Evolutionary conservation across 2,888 invertebrate species (phyloP), one percentile per base, ranked within the genome.

Genomic region (Stegana nigrithorax): DNA sequence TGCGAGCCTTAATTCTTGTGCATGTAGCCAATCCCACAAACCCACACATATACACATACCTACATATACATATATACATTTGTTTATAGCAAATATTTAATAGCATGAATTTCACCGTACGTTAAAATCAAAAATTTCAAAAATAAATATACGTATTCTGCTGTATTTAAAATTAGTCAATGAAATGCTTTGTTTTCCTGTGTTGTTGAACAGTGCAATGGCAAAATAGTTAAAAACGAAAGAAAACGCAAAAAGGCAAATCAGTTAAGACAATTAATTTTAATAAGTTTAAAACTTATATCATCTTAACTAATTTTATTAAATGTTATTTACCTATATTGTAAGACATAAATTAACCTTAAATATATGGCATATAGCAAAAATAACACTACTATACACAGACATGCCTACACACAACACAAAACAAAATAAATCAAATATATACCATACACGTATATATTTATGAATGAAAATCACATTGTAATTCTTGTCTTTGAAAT

Each of bases 151-250:
- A n/a, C n/a, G n/a, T n/a, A n/a, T n/a, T 59, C 63, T 50, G 50
- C 64, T 68, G 72, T 67, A 65, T 65, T 63, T 66, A 74, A 67
- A 63, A 60, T 51, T 74, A 78, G 79, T 69, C 74, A 74, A 74
- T 76, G 68, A 51, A 21, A 42, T 47, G 21, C 47, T 47, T 73
- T 69, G 79, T 79, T 74, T 77, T 74, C 79, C 79, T 74, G 74
- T 76, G 79, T 78, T 67, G 60, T 58, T n/a, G n/a, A n/a, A 70
- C 65, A 73, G n/a, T n/a, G n/a, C 62, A 63, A 74, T 68, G 78
- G 79, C 79, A 75, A 71, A 75, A 77, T 74, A 75, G 79, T 75
- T 80, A 75, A 75, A 75, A 75, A 67, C 64, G 63, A 70, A 72
- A 65, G n/a, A n/a, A n/a, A n/a, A n/a, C n/a, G n/a, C n/a, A n/a